Conservation (phyloP, 2,797 vertebrate species). For the Pantherophis vulpinus region DNA sequence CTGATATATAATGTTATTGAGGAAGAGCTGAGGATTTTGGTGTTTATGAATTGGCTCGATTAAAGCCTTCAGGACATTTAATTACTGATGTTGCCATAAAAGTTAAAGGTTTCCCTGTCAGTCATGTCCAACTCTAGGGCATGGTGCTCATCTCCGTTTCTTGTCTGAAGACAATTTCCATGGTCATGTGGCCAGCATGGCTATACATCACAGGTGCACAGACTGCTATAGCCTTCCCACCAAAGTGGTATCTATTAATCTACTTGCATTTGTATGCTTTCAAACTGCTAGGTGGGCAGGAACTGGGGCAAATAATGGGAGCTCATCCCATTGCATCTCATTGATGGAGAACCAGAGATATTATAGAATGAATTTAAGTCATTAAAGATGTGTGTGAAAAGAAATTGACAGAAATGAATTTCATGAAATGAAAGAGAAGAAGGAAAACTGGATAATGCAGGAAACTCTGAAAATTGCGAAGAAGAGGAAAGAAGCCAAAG, state of each 20-base stretch:
- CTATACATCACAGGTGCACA: not conserved
- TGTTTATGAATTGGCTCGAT: not conserved
- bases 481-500: not conserved
- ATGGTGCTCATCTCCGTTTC: not conserved
- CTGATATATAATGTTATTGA: not conserved
- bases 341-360: not conserved
- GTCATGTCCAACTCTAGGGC: not conserved
- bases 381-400: not conserved
- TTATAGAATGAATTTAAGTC: not conserved
- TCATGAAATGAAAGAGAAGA: not conserved
- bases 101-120: not conserved
- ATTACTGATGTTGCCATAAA: not conserved
- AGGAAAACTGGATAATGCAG: not conserved
- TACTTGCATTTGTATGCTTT: not conserved
- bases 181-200: not conserved
- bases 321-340: not conserved
- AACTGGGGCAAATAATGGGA: not conserved
- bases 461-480: not conserved
- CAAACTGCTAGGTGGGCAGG: not conserved
- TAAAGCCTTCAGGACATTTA: not conserved
- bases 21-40: not conserved
- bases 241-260: not conserved
- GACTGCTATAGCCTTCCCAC: not conserved
- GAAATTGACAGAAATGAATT: not conserved
- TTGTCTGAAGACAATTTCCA: not conserved